Percentiles rank a stretch among this genome's conserved stretches.
These are phyloP conservation scores for Craterocephalus amniculus DNA, from an alignment of 2,797 vertebrate genomes.

Conservation along the genomic window DNA sequence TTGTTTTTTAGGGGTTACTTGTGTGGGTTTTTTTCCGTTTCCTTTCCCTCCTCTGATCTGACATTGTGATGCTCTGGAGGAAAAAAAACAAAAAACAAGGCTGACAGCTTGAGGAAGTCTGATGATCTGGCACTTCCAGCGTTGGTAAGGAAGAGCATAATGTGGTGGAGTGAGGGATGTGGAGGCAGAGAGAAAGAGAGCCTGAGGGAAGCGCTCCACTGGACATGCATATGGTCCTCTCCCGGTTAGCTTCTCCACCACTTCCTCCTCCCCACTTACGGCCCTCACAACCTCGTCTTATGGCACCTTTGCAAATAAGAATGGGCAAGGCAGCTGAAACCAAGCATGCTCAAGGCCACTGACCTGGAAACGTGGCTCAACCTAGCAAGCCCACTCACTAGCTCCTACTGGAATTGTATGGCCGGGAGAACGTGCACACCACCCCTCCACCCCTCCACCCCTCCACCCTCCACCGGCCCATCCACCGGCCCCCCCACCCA, in stretches of 20 bases:
- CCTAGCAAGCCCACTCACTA: slow-evolving; percentile 77
- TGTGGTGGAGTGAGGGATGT: slow-evolving; percentile 65
- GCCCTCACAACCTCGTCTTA: slow-evolving; percentile 68
- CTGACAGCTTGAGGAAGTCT: slow-evolving; percentile 76
- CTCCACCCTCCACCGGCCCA: neutral
- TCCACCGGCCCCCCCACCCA: neutral
- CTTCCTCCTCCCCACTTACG: slow-evolving; percentile 70
- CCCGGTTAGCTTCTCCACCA: slow-evolving; percentile 68
- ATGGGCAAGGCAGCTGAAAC: slow-evolving; percentile 80
- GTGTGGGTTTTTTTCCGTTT: too few relatives aligned
- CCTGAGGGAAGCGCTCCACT: slow-evolving; percentile 65
- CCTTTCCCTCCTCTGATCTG: slow-evolving; percentile 41
- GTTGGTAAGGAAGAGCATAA: slow-evolving; percentile 61
- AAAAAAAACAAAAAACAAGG: slow-evolving; percentile 29
- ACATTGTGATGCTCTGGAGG: slow-evolving; percentile 47
- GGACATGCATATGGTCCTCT: slow-evolving; percentile 79
- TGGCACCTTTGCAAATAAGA: slow-evolving; percentile 80
- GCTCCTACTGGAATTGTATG: slow-evolving; percentile 73
- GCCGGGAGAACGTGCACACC: slow-evolving; percentile 60
- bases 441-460: slow-evolving; percentile 14
- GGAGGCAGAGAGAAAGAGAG: slow-evolving; percentile 43
- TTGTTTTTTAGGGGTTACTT: too few relatives aligned
- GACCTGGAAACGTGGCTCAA: slow-evolving; percentile 83
- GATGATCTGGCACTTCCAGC: slow-evolving; percentile 70
- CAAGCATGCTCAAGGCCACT: slow-evolving; percentile 83